phyloP scores from a whole-genome alignment of 2,888 invertebrate genomes.

The Ophraella communa region DNA sequence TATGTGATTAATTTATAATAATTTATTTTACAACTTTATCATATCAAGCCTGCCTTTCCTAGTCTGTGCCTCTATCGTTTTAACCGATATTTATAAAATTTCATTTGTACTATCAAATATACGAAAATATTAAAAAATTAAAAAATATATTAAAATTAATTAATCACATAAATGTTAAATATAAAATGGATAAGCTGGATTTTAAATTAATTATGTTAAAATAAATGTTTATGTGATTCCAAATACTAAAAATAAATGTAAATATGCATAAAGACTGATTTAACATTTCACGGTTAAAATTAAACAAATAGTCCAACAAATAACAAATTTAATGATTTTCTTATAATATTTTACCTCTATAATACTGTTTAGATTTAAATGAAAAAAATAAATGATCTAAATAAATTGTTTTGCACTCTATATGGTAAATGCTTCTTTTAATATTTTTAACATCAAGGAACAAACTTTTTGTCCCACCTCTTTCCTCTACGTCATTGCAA shows the following conservation, averaged over 20 bases:
- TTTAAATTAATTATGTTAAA: conserved; percentile 4
- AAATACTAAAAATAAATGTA: conserved; percentile 31
- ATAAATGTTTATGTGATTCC: conserved; percentile 27
- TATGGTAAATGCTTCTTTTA: no score
- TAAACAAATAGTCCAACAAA: no score
- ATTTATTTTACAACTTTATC: conserved; percentile 45
- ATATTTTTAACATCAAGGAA: no score
- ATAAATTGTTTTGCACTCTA: no score
- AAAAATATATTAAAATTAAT: not conserved
- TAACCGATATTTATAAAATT: conserved; percentile 26
- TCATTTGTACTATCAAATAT: conserved; percentile 24
- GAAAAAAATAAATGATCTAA: no score
- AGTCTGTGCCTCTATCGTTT: conserved; percentile 50
- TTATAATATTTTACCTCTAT: not conserved
- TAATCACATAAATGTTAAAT: conserved; percentile 25
- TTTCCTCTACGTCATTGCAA: no score
- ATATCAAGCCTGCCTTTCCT: conserved; percentile 55
- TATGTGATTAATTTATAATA: conserved; percentile 9
- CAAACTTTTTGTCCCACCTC: no score
- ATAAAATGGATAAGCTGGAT: not conserved
- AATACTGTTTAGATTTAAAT: no score
- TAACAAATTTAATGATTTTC: not conserved
- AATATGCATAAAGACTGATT: conserved; percentile 44
- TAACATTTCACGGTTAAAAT: conserved; percentile 35
- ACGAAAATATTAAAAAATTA: conserved; percentile 10